Evolutionary conservation across 2,888 invertebrate genomes (phyloP).

Genomic region (Barypeithes pellucidus): DNA sequence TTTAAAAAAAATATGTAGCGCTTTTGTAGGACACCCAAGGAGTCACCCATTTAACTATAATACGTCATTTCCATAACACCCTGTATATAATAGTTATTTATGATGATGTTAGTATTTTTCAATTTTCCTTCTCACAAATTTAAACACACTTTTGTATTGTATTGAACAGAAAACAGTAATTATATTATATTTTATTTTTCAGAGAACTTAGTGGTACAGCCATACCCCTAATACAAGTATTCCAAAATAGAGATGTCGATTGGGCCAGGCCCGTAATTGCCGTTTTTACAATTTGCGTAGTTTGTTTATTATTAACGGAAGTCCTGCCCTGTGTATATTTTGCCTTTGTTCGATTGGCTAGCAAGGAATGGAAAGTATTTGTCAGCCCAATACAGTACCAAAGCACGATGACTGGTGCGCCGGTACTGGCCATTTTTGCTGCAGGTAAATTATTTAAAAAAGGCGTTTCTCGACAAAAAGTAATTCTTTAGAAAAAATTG

Average conservation of each 20-base stretch:
- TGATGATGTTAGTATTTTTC: too few relatives aligned
- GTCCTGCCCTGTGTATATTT: conserved; percentile 75
- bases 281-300: conserved; percentile 75
- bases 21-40: too few relatives aligned
- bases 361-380: conserved; percentile 77
- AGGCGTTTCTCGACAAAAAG: neutral
- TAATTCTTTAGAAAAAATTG: too few relatives aligned
- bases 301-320: conserved; percentile 77
- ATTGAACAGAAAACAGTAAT: too few relatives aligned
- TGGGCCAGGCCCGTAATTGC: conserved; percentile 77
- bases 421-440: conserved; percentile 77
- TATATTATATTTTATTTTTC: too few relatives aligned
- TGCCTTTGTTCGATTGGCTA: conserved; percentile 74
- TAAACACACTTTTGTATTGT: too few relatives aligned
- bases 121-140: too few relatives aligned
- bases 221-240: conserved; percentile 75
- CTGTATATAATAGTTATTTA: too few relatives aligned
- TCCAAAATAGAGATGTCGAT: conserved; percentile 75
- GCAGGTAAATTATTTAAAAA: conserved; percentile 69
- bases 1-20: too few relatives aligned
- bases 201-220: conserved; percentile 76
- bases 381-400: conserved; percentile 77
- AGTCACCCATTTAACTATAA: too few relatives aligned
- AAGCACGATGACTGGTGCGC: conserved; percentile 76
- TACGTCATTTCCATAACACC: too few relatives aligned